Conservation (phyloP, 1,140 invertebrate species). For the Hesperophylax magnus region DNA sequence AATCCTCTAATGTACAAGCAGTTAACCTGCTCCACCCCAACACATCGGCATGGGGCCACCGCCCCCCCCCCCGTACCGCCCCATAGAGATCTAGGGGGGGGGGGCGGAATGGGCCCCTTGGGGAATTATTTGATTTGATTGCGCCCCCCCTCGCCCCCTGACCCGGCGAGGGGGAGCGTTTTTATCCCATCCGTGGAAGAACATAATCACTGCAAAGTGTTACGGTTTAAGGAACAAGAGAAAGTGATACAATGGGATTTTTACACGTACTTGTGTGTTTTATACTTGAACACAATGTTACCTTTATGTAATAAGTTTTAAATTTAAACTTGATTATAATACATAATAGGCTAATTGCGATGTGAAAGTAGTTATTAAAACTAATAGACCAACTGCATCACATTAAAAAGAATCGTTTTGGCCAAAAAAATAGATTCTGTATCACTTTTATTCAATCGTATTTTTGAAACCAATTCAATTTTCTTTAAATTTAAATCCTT, state of each 20-base stretch:
- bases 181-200: constrained; percentile 47
- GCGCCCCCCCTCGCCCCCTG: constrained; percentile 54
- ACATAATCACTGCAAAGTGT: constrained; percentile 57
- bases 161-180: constrained; percentile 31
- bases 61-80: not conserved
- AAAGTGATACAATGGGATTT: not conserved
- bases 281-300: too few relatives aligned
- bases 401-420: too few relatives aligned
- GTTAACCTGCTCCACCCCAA: constrained; percentile 23
- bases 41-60: not conserved
- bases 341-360: too few relatives aligned
- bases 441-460: too few relatives aligned
- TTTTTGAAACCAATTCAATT: too few relatives aligned
- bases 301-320: too few relatives aligned
- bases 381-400: too few relatives aligned
- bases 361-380: too few relatives aligned
- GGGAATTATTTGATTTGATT: constrained; percentile 74
- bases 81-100: constrained; percentile 55
- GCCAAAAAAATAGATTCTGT: too few relatives aligned
- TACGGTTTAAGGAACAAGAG: constrained; percentile 17
- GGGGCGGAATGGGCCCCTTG: constrained; percentile 71
- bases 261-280: too few relatives aligned
- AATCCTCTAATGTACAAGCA: constrained; percentile 31
- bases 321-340: too few relatives aligned
- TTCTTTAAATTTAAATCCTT: too few relatives aligned